These are phyloP conservation scores for Hartigia nigra DNA, from an alignment of 2,888 invertebrate genomes.

Conservation along the genomic window DNA sequence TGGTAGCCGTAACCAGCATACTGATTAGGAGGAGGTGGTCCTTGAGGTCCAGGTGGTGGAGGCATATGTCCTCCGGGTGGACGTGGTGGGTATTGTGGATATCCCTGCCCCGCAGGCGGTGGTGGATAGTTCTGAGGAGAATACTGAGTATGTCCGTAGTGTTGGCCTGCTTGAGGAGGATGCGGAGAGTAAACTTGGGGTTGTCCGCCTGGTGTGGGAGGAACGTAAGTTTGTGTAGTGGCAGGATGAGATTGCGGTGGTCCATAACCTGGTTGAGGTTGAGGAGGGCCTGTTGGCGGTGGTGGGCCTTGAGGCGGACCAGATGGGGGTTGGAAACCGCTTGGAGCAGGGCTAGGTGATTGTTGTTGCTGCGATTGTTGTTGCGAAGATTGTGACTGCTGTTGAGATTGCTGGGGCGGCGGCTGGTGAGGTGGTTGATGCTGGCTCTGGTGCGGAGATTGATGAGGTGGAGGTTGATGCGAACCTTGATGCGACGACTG, in stretches of 20 bases:
- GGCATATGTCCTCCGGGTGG: conserved; percentile 72
- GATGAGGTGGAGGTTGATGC: conserved; percentile 42
- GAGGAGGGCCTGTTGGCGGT: conserved; percentile 57
- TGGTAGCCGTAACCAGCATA: conserved; percentile 85
- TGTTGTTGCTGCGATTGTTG: conserved; percentile 62
- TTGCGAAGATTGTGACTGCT: conserved; percentile 49
- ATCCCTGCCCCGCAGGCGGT: conserved; percentile 73
- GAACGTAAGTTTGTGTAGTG: conserved; percentile 63
- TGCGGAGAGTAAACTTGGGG: conserved; percentile 72
- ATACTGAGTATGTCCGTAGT: conserved; percentile 71
- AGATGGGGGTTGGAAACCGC: conserved; percentile 67
- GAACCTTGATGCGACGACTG: conserved; percentile 29
- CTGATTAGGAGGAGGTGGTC: conserved; percentile 78
- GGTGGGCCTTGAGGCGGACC: conserved; percentile 60
- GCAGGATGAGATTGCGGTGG: conserved; percentile 69
- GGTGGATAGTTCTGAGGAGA: conserved; percentile 72
- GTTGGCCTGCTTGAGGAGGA: conserved; percentile 66
- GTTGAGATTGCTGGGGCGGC: conserved; percentile 41
- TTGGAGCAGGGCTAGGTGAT: conserved; percentile 68
- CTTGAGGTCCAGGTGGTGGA: conserved; percentile 75
- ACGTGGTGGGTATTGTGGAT: conserved; percentile 72
- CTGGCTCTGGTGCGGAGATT: conserved; percentile 65
- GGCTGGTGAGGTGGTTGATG: conserved; percentile 68
- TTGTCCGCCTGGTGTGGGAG: conserved; percentile 66
- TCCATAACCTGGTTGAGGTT: conserved; percentile 64